Conservation (phyloP, 2,797 vertebrate genomes). For the Darevskia nairensis region DNA sequence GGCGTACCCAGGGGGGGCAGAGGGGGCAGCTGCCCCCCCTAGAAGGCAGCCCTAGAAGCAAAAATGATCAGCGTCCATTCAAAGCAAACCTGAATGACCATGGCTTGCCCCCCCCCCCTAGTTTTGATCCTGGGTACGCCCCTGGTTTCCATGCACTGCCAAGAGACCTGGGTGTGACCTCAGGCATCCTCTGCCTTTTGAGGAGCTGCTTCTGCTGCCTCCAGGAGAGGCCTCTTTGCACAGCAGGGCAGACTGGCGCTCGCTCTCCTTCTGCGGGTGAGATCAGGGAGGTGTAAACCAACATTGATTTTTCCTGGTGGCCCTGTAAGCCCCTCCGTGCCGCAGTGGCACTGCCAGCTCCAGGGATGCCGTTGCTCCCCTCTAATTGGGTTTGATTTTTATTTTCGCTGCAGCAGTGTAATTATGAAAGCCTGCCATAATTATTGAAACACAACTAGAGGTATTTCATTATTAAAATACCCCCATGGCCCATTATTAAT, state of each 20-base stretch:
- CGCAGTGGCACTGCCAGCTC: constrained; percentile 47
- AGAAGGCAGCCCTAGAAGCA: too few relatives aligned
- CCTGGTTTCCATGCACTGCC: too few relatives aligned
- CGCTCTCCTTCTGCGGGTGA: accelerated
- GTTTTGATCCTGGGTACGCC: too few relatives aligned
- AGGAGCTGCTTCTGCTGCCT: background rate
- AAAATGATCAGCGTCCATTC: too few relatives aligned
- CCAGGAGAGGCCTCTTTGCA: accelerated
- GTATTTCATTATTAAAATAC: constrained; percentile 90
- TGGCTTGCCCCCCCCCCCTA: too few relatives aligned
- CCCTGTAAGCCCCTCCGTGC: constrained; percentile 41
- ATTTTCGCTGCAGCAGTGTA: constrained; percentile 77
- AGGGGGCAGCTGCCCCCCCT: too few relatives aligned
- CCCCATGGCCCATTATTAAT: constrained; percentile 88
- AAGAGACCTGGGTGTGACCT: background rate
- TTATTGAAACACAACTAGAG: constrained; percentile 90
- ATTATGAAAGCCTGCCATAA: constrained; percentile 87
- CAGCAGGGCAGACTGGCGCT: accelerated
- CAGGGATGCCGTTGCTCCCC: constrained; percentile 44
- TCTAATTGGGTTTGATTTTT: constrained; percentile 75
- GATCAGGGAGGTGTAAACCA: constrained; percentile 47
- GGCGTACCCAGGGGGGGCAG: too few relatives aligned
- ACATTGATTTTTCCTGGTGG: constrained; percentile 14
- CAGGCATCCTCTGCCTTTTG: background rate
- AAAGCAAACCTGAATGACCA: too few relatives aligned